Evolutionary conservation across 37 sponge, comb jelly and placozoan genomes (phyloP).

Genomic region (Halichondria panicea): DNA sequence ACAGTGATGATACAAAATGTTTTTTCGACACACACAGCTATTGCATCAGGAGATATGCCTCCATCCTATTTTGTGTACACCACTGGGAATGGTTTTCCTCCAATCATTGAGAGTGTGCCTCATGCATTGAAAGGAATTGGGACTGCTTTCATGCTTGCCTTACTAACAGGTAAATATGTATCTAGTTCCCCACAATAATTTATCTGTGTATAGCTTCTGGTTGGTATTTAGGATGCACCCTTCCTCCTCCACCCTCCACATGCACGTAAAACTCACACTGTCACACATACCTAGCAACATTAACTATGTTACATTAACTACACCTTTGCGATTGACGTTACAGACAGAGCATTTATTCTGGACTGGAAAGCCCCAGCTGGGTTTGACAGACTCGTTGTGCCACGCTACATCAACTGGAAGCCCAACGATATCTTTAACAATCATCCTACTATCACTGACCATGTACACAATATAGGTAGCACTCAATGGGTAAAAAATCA

Average conservation of each 20-base stretch:
- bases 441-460: not conserved
- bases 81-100: conserved; percentile 22
- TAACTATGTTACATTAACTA: not conserved
- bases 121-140: conserved; percentile 30
- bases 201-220: not conserved
- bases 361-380: conserved; percentile 38
- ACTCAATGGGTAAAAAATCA: conserved; percentile 3
- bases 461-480: conserved; percentile 21
- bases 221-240: not conserved
- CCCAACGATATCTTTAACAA: not conserved
- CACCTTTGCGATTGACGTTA: not conserved
- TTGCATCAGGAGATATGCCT: conserved; percentile 9
- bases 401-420: conserved; percentile 22
- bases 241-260: not conserved
- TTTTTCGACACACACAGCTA: no score
- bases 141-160: conserved; percentile 26
- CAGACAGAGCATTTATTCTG: conserved; percentile 33
- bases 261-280: not conserved
- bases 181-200: not conserved
- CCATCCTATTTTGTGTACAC: conserved; percentile 31
- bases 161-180: conserved; percentile 25
- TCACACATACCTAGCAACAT: not conserved
- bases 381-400: not conserved
- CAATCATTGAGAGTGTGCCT: conserved; percentile 20
- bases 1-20: no score